Base-by-base conservation (phyloP, 1,140 invertebrate genomes). In the Hyles euphorbiae region DNA sequence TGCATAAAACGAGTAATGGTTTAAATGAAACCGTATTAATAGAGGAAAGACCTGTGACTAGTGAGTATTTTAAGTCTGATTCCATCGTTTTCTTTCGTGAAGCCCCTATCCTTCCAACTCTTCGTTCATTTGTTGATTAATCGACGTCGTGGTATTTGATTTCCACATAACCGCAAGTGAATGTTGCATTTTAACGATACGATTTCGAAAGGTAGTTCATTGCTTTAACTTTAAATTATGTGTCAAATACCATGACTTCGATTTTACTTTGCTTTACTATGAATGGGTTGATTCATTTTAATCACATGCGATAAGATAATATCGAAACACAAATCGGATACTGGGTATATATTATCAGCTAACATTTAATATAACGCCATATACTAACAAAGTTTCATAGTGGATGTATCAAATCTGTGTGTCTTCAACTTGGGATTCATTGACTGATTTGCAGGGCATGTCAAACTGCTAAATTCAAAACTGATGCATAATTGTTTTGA, bases 361-460 rank as follows among this genome's bases (percentile, higher is more conserved):
- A 76, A 69, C 74, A 76, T 61, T 61, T 60, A 70, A 70, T 50
- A 65, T 58, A 63, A 60, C 61, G 34, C 61, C 49, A 50, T 12
- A n/a, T 56, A 56, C 45, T 54, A 54, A 54, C 53, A 10, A 44
- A n/a, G 11, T n/a, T 54, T 6, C 10, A 44, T 54, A 45, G 70
- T 81, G 72, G 79, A 76, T 73, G 74, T 78, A n/a, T 73, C 60
- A 63, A 68, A 83, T 88, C 83, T 88, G 86, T 88, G 86, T 87
- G 86, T 88, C 86, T 88, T 87, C 83, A 88, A 85, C 59, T 76
- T 78, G 74, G 80, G 81, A 78, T 78, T 80, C 80, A 72, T 86
- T 85, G 76, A 83, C 75, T 88, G 78, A 86, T 88, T 88, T 85
- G 62, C 86, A 88, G 86, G 86, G 81, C 74, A 83, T 87, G 76